Evolutionary conservation across 1,140 invertebrate species (phyloP), one percentile per base, ranked within the genome.

Genomic region (Nymphalis io): DNA sequence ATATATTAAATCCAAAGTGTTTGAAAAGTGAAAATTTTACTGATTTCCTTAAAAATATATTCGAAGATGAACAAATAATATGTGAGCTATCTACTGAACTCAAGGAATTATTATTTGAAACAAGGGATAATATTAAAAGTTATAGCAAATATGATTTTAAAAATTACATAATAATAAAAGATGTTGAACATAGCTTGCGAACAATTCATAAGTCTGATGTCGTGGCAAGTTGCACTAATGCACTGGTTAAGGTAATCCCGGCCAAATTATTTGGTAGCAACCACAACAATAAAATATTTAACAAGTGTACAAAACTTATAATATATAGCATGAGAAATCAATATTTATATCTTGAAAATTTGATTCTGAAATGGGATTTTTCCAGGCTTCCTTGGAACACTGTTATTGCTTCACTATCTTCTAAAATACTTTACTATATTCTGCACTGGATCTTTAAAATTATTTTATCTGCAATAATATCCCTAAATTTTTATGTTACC

Each of bases 401-500:
- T 23, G 21, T 83, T 20, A 10, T 53, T 33, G 20, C 51, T 33
- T 27, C 21, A 46, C 74, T 65, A 5, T 40, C 73, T 62, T 70
- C 66, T 61, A 65, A 74, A 60, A 67, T 90, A 62, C 71, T 92
- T 27, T 64, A 65, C 48, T 75, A 69, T 61, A 75, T 87, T 60
- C 12, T 90, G 5, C 12, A 74, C 46, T 92, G 90, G 87, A 74
- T 92, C 53, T 67, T 84, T 3, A 82, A 82, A 80, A 78, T 85
- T 76, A 68, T 91, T 65, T 66, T 92, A 59, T 84, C 89, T 20
- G 70, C 87, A 46, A 86, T 92, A 18, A 82, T 92, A 61, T 81
- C 75, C 21, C 74, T 92, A 21, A 90, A 88, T 51, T 92, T 91
- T 79, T 90, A 89, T 82, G 83, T 92, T 5, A 92, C 92, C 15